Conservation (phyloP, 2,888 invertebrate genomes). For the Molorchus minor region DNA sequence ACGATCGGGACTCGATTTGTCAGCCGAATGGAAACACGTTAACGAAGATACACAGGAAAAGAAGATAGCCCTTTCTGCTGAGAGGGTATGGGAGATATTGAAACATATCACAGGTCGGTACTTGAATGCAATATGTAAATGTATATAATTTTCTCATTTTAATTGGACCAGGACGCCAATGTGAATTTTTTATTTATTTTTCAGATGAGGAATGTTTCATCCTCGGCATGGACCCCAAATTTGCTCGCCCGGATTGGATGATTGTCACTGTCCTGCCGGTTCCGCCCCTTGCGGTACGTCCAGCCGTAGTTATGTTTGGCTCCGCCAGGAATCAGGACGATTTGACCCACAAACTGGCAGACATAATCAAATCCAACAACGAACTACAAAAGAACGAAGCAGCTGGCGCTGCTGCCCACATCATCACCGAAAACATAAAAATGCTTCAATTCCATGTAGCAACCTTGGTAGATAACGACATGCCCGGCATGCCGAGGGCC, state of each 20-base stretch:
- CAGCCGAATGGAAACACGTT: conserved; percentile 98
- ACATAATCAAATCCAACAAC: conserved; percentile 98
- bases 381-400: conserved; percentile 95
- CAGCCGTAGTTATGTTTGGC: conserved; percentile 99
- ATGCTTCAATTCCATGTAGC: conserved; percentile 99
- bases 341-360: conserved; percentile 97
- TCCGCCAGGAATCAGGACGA: conserved; percentile 99
- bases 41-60: conserved; percentile 99
- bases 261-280: conserved; percentile 97
- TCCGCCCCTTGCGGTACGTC: conserved; percentile 94
- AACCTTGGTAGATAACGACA: conserved; percentile 97
- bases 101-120: conserved; percentile 82
- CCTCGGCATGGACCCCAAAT: conserved; percentile 94
- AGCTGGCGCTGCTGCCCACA: conserved; percentile 96
- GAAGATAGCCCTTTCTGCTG: conserved; percentile 92
- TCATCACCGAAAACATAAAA: conserved; percentile 95
- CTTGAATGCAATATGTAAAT: too few relatives aligned
- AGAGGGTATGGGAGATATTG: conserved; percentile 96
- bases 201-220: conserved; percentile 94
- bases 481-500: conserved; percentile 96
- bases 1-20: conserved; percentile 88
- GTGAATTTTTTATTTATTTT: conserved; percentile 41
- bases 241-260: conserved; percentile 99
- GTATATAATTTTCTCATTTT: too few relatives aligned
- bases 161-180: too few relatives aligned